Base-by-base conservation (phyloP, 1,140 invertebrate species). In the Bombus waltoni region DNA sequence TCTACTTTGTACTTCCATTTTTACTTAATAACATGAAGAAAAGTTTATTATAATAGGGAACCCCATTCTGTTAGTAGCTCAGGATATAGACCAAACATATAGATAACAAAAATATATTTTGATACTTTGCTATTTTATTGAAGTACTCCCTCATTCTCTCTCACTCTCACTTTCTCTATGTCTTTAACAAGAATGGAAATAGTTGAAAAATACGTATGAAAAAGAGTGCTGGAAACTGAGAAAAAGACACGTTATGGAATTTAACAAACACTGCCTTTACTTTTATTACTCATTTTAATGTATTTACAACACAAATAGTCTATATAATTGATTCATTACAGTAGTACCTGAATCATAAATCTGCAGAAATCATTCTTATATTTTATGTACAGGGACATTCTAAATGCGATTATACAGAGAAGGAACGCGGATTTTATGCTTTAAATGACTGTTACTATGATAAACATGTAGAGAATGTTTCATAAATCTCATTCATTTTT, bases 61-160 rank as follows among this genome's bases (percentile, higher is more conserved):
- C 81, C 71, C 88, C 76, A 87, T 92, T 94, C 83, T 93, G 84
- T 93, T 93, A 91, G 81, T 91, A 93, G 91, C 92, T 94, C 92
- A 92, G 91, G 90, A 93, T 92, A 92, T 93, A 94, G 89, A 94
- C 92, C 90, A 92, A 93, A 93, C 92, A 90, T 83, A 92, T 92
- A 93, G 88, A 94, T 89, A 62, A 82, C 88, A 89, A 91, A 93
- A 93, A 93, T 94, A 94, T 95, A 94, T 94, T 95, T 95, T 95
- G 93, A 94, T 95, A 94, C 93, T 91, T 94, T 95, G 88, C 92
- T 94, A 91, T 94, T 94, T 94, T 93, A 93, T 91, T 92, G 81
- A 91, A 57, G 87, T 68, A 22, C 66, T 68, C 18, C 35, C 66
- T 68, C 62, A 1, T 15, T 90, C 79, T 88, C 87, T 92, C 81